Evolutionary conservation across 2,888 invertebrate species (phyloP).

Genomic region (Trachelus iudaicus): DNA sequence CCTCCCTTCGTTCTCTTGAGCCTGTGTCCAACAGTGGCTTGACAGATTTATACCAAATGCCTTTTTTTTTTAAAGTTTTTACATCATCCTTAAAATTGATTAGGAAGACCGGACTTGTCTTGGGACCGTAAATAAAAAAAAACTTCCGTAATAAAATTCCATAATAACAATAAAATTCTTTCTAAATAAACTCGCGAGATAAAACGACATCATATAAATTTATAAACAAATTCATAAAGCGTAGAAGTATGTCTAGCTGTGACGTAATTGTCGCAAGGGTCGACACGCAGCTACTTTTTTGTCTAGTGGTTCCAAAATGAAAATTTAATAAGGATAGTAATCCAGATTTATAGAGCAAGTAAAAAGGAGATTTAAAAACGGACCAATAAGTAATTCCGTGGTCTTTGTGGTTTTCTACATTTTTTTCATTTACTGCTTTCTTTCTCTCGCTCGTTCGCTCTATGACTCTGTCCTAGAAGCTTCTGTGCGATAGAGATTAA

Average conservation of each 20-base stretch:
- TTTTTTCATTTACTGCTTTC: neutral
- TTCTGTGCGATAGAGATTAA: neutral
- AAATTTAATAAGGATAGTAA: neutral
- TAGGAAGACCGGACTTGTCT: neutral
- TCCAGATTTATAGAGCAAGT: neutral
- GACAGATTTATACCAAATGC: neutral
- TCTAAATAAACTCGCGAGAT: neutral
- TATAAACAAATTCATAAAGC: neutral
- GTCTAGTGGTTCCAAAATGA: neutral
- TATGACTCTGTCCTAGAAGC: neutral
- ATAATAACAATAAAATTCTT: neutral
- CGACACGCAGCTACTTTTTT: neutral
- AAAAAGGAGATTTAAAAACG: neutral
- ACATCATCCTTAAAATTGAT: neutral
- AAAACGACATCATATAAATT: neutral
- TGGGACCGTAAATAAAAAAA: neutral
- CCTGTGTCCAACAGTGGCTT: neutral
- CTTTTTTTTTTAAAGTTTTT: neutral
- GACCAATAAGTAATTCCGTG: neutral
- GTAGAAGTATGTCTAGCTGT: neutral
- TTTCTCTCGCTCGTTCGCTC: neutral
- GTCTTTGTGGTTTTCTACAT: neutral
- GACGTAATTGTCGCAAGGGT: neutral
- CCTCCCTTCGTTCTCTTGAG: neutral
- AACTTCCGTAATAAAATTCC: neutral